A percentile compares a stretch with the other conserved stretches of the same genome.
phyloP scores from a whole-genome alignment of 2,113 vertebrate genomes.

The Rhabdomys dilectus region DNA sequence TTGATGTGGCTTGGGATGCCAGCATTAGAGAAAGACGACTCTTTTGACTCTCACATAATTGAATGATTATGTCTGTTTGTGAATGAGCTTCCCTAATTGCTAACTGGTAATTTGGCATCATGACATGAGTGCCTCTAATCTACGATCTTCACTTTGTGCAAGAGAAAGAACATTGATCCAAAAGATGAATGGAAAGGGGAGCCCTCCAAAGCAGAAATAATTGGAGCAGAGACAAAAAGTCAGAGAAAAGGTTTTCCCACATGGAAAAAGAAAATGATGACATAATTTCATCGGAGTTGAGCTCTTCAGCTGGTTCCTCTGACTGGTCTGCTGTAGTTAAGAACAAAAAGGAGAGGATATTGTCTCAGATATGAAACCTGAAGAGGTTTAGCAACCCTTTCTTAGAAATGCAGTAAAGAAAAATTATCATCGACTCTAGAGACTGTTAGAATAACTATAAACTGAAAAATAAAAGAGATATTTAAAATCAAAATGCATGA shows the following conservation, averaged over 20 bases:
- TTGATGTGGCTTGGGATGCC: conserved; percentile 76
- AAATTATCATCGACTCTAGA: neutral
- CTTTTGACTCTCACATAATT: conserved; percentile 69
- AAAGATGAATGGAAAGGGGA: conserved; percentile 20
- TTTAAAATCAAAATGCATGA: neutral
- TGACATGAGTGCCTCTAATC: neutral
- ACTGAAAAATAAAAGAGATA: neutral
- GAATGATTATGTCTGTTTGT: conserved; percentile 66
- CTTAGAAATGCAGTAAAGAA: neutral
- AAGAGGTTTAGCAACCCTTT: neutral
- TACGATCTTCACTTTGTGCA: neutral
- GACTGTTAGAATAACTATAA: neutral
- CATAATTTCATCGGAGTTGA: conserved; percentile 9
- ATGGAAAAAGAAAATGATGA: neutral
- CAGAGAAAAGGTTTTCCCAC: neutral
- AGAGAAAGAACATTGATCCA: conserved; percentile 43
- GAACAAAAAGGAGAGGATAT: neutral
- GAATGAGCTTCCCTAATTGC: conserved; percentile 69
- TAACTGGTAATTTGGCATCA: conserved; percentile 61
- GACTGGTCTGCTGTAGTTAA: neutral
- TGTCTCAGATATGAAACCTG: neutral
- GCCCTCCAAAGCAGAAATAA: conserved; percentile 55
- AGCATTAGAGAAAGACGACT: conserved; percentile 67
- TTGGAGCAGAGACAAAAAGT: conserved; percentile 9
- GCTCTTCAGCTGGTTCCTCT: neutral